Conservation (phyloP, 2,888 invertebrate genomes). For the Mimachlamys varia region DNA sequence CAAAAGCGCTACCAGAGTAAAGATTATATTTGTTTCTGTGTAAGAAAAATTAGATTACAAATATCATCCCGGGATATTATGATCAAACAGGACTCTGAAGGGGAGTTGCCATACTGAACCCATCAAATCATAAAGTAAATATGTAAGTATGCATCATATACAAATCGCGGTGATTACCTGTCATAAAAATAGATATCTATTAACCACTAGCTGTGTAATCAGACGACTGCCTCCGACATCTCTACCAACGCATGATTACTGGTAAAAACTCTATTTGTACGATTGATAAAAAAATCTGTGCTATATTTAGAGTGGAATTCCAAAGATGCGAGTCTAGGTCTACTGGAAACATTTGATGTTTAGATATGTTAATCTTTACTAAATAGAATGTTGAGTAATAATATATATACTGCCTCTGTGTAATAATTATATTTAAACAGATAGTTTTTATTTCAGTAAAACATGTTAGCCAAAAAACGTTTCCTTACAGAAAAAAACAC, state of each 20-base stretch:
- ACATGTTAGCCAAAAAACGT: too few species aligned
- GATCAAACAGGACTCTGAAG: not conserved
- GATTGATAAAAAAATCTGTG: slow-evolving; percentile 7
- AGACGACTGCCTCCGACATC: not conserved
- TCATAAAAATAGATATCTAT: slow-evolving; percentile 32
- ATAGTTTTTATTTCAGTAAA: not conserved
- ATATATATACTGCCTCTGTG: not conserved
- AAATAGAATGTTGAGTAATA: too few species aligned
- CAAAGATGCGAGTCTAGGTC: not conserved
- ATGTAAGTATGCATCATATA: not conserved
- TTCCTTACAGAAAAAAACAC: not conserved
- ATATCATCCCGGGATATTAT: not conserved
- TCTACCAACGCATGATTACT: not conserved
- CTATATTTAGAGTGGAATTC: slow-evolving; percentile 12
- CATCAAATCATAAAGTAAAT: not conserved
- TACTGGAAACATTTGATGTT: not conserved
- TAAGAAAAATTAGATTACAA: not conserved
- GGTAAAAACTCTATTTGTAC: not conserved
- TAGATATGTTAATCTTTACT: not conserved
- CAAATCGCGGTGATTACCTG: not conserved
- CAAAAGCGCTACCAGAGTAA: not conserved
- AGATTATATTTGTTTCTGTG: not conserved
- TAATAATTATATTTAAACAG: not conserved
- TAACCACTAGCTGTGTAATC: not conserved
- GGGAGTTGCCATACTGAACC: not conserved